phyloP scores from a whole-genome alignment of 2,888 invertebrate species.

The Chrysotoxum bicinctum region DNA sequence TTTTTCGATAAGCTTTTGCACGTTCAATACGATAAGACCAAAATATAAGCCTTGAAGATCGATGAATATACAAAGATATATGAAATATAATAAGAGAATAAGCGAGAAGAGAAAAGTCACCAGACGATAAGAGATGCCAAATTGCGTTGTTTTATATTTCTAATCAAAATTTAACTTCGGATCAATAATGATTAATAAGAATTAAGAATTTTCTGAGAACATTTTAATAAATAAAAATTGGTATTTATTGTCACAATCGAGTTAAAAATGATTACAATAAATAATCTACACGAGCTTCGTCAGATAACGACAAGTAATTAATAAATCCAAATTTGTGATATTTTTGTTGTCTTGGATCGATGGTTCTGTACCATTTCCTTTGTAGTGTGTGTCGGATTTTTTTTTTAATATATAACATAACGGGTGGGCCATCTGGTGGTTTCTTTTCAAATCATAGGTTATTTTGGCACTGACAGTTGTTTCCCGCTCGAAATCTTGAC shows the following conservation, averaged over 20 bases:
- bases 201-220: not conserved
- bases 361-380: no score
- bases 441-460: no score
- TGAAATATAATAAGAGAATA: not conserved
- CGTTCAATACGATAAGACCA: conserved; percentile 43
- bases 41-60: conserved; percentile 4
- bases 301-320: no score
- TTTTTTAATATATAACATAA: no score
- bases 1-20: conserved; percentile 56
- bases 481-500: no score
- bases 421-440: no score
- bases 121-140: conserved; percentile 43
- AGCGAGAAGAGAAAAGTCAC: conserved; percentile 22
- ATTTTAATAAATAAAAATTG: no score
- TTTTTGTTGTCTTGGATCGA: no score
- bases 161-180: conserved; percentile 2
- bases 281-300: not conserved
- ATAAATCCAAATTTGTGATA: no score
- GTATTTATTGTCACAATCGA: not conserved
- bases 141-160: conserved; percentile 14
- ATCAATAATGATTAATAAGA: not conserved
- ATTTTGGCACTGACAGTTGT: no score
- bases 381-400: no score
- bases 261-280: not conserved
- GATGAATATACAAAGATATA: not conserved